Conservation (phyloP, 2,113 vertebrate genomes). For the Rallus limicola region DNA sequence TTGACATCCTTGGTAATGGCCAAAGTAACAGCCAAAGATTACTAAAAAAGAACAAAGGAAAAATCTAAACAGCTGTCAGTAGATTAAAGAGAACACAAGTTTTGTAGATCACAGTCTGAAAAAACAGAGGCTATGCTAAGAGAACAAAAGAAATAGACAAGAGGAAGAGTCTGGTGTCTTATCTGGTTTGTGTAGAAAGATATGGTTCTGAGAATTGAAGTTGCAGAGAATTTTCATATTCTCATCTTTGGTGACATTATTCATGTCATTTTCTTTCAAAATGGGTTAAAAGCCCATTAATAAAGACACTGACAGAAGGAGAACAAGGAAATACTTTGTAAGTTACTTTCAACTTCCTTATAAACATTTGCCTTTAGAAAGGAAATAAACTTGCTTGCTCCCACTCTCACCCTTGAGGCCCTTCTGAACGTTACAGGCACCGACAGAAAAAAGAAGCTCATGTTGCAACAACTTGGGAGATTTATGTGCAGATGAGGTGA, state of each 20-base stretch:
- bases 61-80: neutral
- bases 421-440: constrained; percentile 38
- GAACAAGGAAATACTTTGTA: constrained; percentile 31
- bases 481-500: constrained; percentile 31
- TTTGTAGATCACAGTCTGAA: neutral
- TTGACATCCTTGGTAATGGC: neutral
- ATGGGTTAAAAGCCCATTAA: neutral
- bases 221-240: neutral
- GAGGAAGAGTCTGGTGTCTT: neutral
- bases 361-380: constrained; percentile 39
- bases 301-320: neutral
- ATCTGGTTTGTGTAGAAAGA: neutral
- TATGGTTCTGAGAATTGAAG: neutral
- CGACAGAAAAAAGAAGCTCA: constrained; percentile 39
- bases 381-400: constrained; percentile 62
- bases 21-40: neutral
- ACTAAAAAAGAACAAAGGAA: neutral
- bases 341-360: constrained; percentile 32
- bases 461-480: constrained; percentile 32
- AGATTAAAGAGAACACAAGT: neutral
- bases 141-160: neutral
- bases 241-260: neutral
- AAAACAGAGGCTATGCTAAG: neutral
- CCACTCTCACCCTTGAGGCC: constrained; percentile 43
- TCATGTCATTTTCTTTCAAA: neutral